Conservation (phyloP, 2,888 invertebrate genomes). For the Conus canariensis region DNA sequence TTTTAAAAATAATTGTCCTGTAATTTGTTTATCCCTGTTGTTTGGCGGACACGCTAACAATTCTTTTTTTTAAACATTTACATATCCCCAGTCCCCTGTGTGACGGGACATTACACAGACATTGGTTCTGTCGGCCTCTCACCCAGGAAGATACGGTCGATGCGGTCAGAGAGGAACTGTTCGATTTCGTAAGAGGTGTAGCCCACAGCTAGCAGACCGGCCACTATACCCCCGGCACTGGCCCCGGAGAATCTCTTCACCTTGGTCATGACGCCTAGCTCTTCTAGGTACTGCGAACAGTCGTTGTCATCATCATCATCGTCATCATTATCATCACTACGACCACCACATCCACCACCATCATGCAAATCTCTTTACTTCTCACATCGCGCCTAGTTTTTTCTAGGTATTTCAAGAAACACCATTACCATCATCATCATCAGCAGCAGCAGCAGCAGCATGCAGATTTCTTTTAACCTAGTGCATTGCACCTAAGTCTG, state of each 20-base stretch:
- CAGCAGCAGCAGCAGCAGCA: neutral
- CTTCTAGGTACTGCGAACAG: slow-evolving; percentile 64
- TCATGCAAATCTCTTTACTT: neutral
- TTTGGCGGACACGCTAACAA: no score
- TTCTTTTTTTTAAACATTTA: no score
- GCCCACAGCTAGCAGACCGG: slow-evolving; percentile 68
- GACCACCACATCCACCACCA: slow-evolving; percentile 3
- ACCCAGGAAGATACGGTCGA: slow-evolving; percentile 64
- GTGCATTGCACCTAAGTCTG: no score
- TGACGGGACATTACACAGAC: no score
- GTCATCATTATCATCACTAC: slow-evolving; percentile 32
- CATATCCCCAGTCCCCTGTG: no score
- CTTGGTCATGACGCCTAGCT: slow-evolving; percentile 61
- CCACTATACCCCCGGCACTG: slow-evolving; percentile 73
- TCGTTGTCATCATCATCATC: slow-evolving; percentile 36
- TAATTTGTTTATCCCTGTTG: no score
- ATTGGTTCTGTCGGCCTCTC: neutral
- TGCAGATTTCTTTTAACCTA: no score
- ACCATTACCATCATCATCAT: neutral
- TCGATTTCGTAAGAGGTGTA: slow-evolving; percentile 66
- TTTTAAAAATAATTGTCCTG: no score
- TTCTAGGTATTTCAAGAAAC: no score
- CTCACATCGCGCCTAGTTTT: no score
- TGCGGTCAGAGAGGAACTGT: slow-evolving; percentile 65
- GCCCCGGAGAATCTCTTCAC: slow-evolving; percentile 69